Evolutionary conservation across 2,888 invertebrate genomes (phyloP).

Genomic region (Metallyticus violacea): DNA sequence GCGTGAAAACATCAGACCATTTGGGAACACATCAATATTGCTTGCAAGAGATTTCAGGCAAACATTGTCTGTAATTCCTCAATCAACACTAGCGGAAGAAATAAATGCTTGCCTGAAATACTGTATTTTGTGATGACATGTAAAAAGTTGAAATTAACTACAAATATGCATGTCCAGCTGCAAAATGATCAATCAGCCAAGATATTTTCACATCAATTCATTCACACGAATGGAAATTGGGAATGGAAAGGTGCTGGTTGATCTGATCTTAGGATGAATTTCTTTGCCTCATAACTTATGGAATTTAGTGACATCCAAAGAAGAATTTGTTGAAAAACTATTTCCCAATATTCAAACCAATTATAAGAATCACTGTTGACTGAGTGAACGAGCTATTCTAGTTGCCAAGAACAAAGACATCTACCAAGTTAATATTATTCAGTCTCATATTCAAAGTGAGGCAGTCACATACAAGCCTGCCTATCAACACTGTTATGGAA

Average conservation of each 20-base stretch:
- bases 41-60: too few relatives aligned
- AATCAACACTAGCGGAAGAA: slow-evolving; percentile 2
- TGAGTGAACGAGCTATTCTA: too few relatives aligned
- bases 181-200: neutral
- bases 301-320: slow-evolving; percentile 14
- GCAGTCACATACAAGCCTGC: slow-evolving; percentile 24
- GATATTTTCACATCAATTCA: too few relatives aligned
- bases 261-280: neutral
- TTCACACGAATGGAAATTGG: neutral
- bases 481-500: slow-evolving; percentile 27
- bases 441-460: slow-evolving; percentile 16
- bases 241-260: neutral
- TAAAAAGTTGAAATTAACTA: neutral
- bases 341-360: slow-evolving; percentile 18
- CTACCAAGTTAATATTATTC: slow-evolving; percentile 3
- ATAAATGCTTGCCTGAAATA: neutral
- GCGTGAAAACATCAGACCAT: slow-evolving; percentile 7
- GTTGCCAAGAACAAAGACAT: neutral
- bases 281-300: slow-evolving; percentile 5
- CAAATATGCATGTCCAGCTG: neutral
- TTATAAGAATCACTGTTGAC: neutral
- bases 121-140: too few relatives aligned
- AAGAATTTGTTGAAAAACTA: slow-evolving; percentile 22
- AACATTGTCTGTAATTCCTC: neutral
- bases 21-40: slow-evolving; percentile 3